phyloP scores from a whole-genome alignment of 2,113 vertebrate species.

The Dipodomys ordii region DNA sequence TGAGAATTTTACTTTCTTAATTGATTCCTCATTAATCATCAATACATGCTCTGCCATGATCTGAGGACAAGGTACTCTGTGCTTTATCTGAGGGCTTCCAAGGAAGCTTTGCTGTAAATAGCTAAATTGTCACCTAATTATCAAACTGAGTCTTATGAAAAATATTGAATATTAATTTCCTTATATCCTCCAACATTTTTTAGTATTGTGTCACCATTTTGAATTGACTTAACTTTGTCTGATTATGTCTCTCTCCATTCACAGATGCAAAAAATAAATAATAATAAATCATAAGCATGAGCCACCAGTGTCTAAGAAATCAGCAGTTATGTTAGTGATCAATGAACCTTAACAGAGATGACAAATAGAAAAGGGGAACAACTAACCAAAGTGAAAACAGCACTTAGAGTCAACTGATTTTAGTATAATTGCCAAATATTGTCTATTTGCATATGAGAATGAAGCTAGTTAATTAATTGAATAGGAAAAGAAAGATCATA shows the following conservation, averaged over 20 bases:
- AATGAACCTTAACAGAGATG: not conserved
- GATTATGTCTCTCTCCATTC: not conserved
- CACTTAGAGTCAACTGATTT: conserved; percentile 77
- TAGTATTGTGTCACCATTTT: not conserved
- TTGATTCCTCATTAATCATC: not conserved
- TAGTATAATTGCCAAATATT: conserved; percentile 76
- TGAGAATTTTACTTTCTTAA: not conserved
- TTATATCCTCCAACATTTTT: conserved; percentile 21
- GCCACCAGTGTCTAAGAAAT: not conserved
- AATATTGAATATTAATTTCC: not conserved
- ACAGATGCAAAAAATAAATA: not conserved
- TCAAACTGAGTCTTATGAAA: not conserved
- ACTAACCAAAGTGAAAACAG: conserved; percentile 52
- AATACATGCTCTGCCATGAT: accelerated
- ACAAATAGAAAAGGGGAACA: not conserved
- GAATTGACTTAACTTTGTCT: not conserved
- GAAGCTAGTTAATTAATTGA: conserved; percentile 79
- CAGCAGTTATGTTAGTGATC: not conserved
- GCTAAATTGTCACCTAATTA: not conserved
- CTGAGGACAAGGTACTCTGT: not conserved
- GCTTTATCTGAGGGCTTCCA: not conserved
- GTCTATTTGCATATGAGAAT: conserved; percentile 46
- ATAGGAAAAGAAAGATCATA: conserved; percentile 77
- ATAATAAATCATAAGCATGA: not conserved
- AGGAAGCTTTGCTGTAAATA: not conserved